phyloP scores from a whole-genome alignment of 1,140 invertebrate genomes.

The Tachypleus tridentatus region DNA sequence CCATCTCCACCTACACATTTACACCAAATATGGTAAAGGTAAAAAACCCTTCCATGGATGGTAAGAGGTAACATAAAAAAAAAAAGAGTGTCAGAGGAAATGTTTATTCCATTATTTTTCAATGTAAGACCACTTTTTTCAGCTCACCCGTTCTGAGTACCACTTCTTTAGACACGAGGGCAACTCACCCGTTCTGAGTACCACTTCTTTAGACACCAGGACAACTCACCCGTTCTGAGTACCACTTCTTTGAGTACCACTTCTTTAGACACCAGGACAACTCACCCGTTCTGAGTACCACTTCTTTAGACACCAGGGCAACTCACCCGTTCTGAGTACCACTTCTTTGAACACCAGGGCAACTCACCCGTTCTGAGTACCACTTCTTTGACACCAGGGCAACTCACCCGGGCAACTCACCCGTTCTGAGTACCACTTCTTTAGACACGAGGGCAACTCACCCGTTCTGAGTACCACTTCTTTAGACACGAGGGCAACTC shows the following conservation, averaged over 20 bases:
- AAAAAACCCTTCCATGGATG: too few species aligned
- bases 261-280: too few species aligned
- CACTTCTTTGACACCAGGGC: constrained; percentile 18
- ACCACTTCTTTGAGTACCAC: constrained; percentile 10
- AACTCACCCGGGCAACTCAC: too few species aligned
- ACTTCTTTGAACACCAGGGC: constrained; percentile 17
- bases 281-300: not conserved
- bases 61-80: too few species aligned
- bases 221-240: not conserved
- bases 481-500: constrained; percentile 2
- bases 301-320: constrained; percentile 18
- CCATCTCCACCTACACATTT: too few species aligned
- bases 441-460: not conserved
- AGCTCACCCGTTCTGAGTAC: not conserved
- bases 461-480: constrained; percentile 1
- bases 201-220: constrained; percentile 10
- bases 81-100: too few species aligned
- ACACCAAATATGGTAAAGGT: too few species aligned
- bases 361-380: not conserved
- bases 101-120: too few species aligned
- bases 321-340: not conserved
- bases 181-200: not conserved
- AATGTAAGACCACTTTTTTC: too few species aligned
- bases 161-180: constrained; percentile 9
- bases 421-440: constrained; percentile 4